Base-by-base conservation (phyloP, 2,113 vertebrate species). In the Tenebrosternarchus preto region DNA sequence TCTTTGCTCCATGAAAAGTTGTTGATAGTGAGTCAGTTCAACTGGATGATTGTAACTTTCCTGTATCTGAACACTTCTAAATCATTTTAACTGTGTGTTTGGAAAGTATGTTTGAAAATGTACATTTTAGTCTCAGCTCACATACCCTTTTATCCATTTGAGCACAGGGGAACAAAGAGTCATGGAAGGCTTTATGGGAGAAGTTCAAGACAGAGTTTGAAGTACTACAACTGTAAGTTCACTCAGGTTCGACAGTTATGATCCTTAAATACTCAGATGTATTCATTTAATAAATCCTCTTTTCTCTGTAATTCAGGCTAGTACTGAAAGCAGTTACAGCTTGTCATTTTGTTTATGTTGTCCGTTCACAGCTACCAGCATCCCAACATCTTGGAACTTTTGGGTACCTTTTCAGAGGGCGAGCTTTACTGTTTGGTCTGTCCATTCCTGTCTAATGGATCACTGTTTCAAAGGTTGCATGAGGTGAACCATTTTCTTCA, bases 121-220 rank as follows among this genome's bases (percentile, higher is more conserved):
- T 20, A 12, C 36, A 6, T 57, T 57, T 56, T 27, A 11, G 19
- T 55, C 31, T 36, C 2, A 25, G 5, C 70, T 57, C 9, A 53
- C 59, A 16, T 2, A 36, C 17, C n/a, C 6, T 16, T 2, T 60
- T 5, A 63, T 19, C 36, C 17, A 36, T 56, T 57, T 71, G 0
- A 50, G 56, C 22, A 43, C 85, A 92, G 91, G 80, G 29, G 12
- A 85, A 82, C 12, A 78, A 80, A 7, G 43, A 15, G 1, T 83
- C 85, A 20, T 91, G 90, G 87, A 92, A 87, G 81, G 88, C 89
- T 79, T 82, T 89, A 25, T 94, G 92, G 91, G 91, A 93, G 76
- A 74, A 64, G 53, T 94, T 93, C 88, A 89, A 89, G 74, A 93
- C 89, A 84, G 92, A 94, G 85, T 87, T 87, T 70, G 90, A 94